A percentile compares a stretch with the other conserved stretches of the same genome.
Evolutionary conservation across 53 echinoderm and acorn worm species (phyloP).

Genomic region (Holothuria scabra): DNA sequence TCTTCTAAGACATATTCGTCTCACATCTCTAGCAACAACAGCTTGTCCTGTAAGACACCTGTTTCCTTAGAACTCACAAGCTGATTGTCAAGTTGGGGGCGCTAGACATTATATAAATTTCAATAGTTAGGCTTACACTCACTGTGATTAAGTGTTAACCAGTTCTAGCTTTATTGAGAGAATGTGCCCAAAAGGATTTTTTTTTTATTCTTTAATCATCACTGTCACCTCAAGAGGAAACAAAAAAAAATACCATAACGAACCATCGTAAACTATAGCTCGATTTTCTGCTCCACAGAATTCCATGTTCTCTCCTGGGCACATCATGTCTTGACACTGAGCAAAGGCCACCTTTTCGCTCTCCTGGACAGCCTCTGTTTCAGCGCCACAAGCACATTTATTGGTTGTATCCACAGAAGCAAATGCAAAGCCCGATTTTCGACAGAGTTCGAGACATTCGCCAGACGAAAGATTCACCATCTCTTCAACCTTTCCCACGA

Average conservation of each 20-base stretch:
- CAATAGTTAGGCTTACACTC: too few relatives aligned
- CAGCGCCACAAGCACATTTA: conserved; percentile 10
- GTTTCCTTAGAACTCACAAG: too few relatives aligned
- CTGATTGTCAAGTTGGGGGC: too few relatives aligned
- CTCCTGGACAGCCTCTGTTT: neutral
- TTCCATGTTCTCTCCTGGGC: neutral
- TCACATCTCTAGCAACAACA: too few relatives aligned
- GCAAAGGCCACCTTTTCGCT: conserved; percentile 2
- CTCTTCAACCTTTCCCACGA: neutral
- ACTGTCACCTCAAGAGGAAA: neutral
- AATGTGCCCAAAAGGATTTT: too few relatives aligned
- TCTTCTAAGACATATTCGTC: too few relatives aligned
- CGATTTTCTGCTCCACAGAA: neutral
- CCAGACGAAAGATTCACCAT: neutral
- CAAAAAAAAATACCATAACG: neutral
- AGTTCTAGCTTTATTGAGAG: too few relatives aligned
- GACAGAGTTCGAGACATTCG: neutral
- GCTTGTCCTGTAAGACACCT: too few relatives aligned
- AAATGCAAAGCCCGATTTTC: conserved; percentile 21
- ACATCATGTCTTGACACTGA: neutral
- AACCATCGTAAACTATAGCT: neutral
- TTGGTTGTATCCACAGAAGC: neutral
- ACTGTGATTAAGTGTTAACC: too few relatives aligned
- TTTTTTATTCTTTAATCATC: too few relatives aligned
- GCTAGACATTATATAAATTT: too few relatives aligned